Base-by-base conservation (phyloP, 2,113 vertebrate species). In the Channa argus region DNA sequence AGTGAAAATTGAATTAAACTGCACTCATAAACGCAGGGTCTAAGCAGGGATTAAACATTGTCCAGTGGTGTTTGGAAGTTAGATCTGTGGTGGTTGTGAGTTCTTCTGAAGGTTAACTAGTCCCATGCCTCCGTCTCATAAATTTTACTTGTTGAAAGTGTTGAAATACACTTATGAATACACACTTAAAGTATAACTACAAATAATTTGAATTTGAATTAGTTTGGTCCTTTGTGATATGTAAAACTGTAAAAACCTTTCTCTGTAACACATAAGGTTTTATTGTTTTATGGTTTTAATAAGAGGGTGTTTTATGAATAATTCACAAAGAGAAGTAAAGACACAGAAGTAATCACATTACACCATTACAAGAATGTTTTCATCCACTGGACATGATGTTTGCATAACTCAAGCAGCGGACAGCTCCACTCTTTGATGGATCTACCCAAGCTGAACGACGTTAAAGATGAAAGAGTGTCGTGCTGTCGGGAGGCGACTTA, bases 1-100 rank as follows among this genome's bases (percentile, higher is more conserved):
- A 39, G 70, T 37, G 77, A 73, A 81, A 77, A 80, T 52, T 69
- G 24, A 88, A 76, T 86, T 44, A 66, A 80, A 77, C 66, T 14
- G n/a, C 47, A n/a, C 66, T 65, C 61, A 65, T 78, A 65, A 73
- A 76, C 36, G 44, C 62, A 43, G 61, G 75, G 61, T 82, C 84
- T 85, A 60, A 65, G 54, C 4, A 33, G 58, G 61, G 74, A 83
- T 82, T 73, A 82, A 49, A 85, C 53, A 44, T 67, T n/a, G 53
- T 61, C 14, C 39, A 39, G 45, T 41, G 39, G 52, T 54, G 81
- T 71, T 71, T 72, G 63, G 53, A 75, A 41, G 46, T 41, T 6
- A 39, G 66, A 55, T 75, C 53, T 67, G 14, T 12, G 11, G 36
- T 41, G 41, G 69, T 78, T 56, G 55, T 43, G 4, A 36, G 5